These are phyloP conservation scores for Myotis myotis DNA, from an alignment of 2,797 vertebrate species.

Conservation along the genomic window DNA sequence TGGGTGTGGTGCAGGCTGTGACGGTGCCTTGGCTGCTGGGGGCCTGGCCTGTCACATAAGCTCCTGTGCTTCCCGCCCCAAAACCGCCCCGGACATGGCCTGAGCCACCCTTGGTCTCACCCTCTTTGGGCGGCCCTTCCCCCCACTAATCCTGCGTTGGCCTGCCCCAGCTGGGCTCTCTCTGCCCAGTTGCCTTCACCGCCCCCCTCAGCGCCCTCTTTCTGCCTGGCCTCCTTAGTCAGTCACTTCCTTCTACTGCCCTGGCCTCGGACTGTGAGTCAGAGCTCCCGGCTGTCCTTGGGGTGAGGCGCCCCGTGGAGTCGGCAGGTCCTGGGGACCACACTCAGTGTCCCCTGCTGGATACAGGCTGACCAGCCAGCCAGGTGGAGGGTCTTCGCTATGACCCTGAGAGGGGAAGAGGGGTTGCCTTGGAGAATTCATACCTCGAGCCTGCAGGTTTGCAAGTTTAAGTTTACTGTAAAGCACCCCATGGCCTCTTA, in stretches of 20 bases:
- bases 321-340: background rate
- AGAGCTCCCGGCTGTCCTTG: background rate
- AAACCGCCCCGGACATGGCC: background rate
- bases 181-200: background rate
- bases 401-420: background rate
- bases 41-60: background rate
- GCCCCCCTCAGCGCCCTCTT: rapidly evolving
- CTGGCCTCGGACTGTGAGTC: background rate
- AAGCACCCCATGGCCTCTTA: background rate
- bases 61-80: background rate
- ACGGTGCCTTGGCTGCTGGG: background rate
- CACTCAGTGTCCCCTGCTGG: no score
- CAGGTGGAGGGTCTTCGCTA: background rate
- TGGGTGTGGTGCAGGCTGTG: rapidly evolving
- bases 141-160: background rate
- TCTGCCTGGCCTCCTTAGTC: background rate
- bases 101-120: background rate
- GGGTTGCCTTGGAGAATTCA: background rate
- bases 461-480: slow-evolving; percentile 45
- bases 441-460: background rate
- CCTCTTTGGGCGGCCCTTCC: background rate
- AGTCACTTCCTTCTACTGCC: background rate
- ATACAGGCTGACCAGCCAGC: no score
- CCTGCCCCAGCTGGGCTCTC: background rate
- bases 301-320: background rate